A percentile compares a stretch with the other conserved stretches of the same genome.
These are phyloP conservation scores for Venturia canescens DNA, from an alignment of 1,140 invertebrate species.

Conservation along the genomic window DNA sequence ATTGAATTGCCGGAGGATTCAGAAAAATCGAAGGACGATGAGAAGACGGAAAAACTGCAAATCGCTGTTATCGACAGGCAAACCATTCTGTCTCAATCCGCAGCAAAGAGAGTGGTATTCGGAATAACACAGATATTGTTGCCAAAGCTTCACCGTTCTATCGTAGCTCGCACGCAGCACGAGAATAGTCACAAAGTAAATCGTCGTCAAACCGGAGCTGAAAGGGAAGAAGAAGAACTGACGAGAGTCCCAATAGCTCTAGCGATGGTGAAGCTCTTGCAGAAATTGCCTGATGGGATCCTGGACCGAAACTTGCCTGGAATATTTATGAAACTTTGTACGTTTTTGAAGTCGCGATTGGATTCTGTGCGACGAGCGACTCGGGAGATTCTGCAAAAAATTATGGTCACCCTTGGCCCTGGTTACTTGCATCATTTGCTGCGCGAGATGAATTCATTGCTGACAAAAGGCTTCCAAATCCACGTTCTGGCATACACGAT, in stretches of 20 bases:
- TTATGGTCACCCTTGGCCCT: conserved; percentile 91
- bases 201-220: conserved; percentile 80
- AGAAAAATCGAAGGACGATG: conserved; percentile 63
- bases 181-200: conserved; percentile 91
- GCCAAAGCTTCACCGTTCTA: conserved; percentile 82
- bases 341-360: conserved; percentile 92
- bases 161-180: conserved; percentile 85
- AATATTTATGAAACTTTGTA: conserved; percentile 92
- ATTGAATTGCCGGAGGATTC: conserved; percentile 50
- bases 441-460: conserved; percentile 87
- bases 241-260: conserved; percentile 93
- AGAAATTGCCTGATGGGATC: conserved; percentile 88
- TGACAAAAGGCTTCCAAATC: conserved; percentile 94
- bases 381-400: conserved; percentile 92
- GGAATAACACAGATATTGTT: conserved; percentile 78
- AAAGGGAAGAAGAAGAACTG: conserved; percentile 92
- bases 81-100: conserved; percentile 81
- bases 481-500: conserved; percentile 95
- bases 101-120: conserved; percentile 85
- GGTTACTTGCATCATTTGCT: conserved; percentile 88
- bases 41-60: conserved; percentile 53
- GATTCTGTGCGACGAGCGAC: conserved; percentile 91
- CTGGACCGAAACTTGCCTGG: conserved; percentile 88
- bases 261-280: conserved; percentile 93
- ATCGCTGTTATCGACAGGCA: conserved; percentile 78